Conservation (phyloP, 2,797 vertebrate species). For the Lophotriccus pileatus region DNA sequence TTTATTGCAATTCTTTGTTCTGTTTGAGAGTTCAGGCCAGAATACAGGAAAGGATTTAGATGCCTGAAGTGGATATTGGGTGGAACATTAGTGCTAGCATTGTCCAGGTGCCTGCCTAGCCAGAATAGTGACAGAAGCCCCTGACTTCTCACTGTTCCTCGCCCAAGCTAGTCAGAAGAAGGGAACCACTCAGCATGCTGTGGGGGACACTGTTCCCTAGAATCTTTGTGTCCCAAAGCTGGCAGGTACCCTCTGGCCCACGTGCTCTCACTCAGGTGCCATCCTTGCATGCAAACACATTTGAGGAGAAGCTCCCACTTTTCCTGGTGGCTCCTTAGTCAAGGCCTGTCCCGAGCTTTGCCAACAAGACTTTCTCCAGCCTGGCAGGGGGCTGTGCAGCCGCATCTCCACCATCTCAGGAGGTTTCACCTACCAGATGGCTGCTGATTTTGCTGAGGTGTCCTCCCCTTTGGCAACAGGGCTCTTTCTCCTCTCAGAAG, state of each 20-base stretch:
- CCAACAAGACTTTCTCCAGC: neutral
- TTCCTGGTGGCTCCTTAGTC: neutral
- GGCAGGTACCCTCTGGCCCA: neutral
- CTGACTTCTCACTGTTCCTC: neutral
- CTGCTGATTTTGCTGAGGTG: neutral
- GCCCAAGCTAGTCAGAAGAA: neutral
- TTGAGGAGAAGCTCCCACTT: neutral
- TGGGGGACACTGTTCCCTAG: rapidly evolving
- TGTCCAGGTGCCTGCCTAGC: neutral
- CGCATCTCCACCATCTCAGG: neutral
- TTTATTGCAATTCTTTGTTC: neutral
- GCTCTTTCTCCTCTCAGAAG: neutral
- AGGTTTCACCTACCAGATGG: neutral
- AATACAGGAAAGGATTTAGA: neutral
- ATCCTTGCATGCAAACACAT: rapidly evolving
- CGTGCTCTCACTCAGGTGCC: neutral
- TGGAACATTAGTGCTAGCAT: rapidly evolving
- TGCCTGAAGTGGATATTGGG: neutral
- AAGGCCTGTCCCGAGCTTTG: neutral
- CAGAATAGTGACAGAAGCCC: neutral
- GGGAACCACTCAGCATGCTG: rapidly evolving
- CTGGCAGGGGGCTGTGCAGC: neutral
- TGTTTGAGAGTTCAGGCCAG: neutral
- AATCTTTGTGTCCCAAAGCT: rapidly evolving
- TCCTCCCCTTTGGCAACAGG: neutral